Conservation (phyloP, 2,888 invertebrate species). For the Tenthredo amoena region DNA sequence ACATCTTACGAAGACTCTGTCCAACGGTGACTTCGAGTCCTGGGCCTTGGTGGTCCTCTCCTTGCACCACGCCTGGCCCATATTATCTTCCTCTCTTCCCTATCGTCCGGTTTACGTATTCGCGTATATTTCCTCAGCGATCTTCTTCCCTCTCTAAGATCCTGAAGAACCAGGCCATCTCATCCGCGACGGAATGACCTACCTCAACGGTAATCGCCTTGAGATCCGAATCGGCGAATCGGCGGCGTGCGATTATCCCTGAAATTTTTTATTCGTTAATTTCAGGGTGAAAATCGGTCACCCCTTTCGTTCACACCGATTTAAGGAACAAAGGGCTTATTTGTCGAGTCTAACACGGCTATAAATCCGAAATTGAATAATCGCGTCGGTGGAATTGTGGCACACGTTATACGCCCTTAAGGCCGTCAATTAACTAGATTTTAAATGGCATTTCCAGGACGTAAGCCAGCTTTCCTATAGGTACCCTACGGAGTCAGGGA, state of each 20-base stretch:
- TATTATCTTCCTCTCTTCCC: slow-evolving; percentile 60
- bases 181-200: slow-evolving; percentile 5
- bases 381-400: not conserved
- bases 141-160: not conserved
- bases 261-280: not conserved
- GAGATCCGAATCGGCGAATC: not conserved
- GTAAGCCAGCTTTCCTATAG: not conserved
- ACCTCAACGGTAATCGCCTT: slow-evolving; percentile 7
- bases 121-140: not conserved
- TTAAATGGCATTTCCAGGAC: not conserved
- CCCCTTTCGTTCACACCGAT: not conserved
- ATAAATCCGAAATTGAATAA: not conserved
- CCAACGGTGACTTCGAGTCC: slow-evolving; percentile 77
- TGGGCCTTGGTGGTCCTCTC: slow-evolving; percentile 74
- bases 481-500: not conserved
- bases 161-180: slow-evolving; percentile 8
- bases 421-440: slow-evolving; percentile 36
- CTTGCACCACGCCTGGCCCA: slow-evolving; percentile 78
- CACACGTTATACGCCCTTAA: not conserved
- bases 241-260: not conserved
- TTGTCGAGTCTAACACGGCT: not conserved
- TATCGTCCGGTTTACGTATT: slow-evolving; percentile 37
- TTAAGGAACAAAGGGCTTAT: not conserved
- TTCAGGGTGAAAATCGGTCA: not conserved
- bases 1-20: slow-evolving; percentile 75